Evolutionary conservation across 1,140 invertebrate genomes (phyloP).

Genomic region (Penaeus indicus): DNA sequence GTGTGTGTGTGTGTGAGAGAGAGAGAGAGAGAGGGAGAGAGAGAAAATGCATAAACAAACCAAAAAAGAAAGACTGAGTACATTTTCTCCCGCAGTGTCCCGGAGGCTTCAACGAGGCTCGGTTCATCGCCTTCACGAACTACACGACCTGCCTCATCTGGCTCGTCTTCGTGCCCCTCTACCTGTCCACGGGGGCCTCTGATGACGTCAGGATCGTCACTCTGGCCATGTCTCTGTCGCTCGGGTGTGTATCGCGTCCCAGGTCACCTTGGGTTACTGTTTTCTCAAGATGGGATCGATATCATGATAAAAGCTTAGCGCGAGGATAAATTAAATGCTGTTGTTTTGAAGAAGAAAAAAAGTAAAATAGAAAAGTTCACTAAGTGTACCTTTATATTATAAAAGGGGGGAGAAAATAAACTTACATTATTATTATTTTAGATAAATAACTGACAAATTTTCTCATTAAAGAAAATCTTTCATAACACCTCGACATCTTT

Average conservation of each 20-base stretch:
- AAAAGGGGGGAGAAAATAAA: too few relatives aligned
- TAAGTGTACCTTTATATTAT: too few relatives aligned
- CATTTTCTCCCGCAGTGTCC: conserved; percentile 74
- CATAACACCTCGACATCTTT: conserved; percentile 45
- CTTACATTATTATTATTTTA: too few relatives aligned
- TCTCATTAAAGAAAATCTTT: background rate
- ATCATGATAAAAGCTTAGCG: background rate
- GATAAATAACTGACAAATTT: background rate
- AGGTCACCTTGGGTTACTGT: background rate
- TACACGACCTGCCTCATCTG: conserved; percentile 85
- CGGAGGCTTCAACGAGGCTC: conserved; percentile 83
- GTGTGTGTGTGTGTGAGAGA: too few relatives aligned
- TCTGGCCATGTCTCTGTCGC: conserved; percentile 74
- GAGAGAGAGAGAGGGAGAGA: too few relatives aligned
- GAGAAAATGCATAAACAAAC: too few relatives aligned
- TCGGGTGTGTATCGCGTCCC: conserved; percentile 68
- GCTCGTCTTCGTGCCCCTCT: conserved; percentile 82
- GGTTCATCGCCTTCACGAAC: conserved; percentile 83
- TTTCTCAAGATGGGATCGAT: background rate
- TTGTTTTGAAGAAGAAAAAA: too few relatives aligned
- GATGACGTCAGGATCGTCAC: conserved; percentile 74
- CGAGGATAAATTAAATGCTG: background rate
- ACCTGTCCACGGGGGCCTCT: conserved; percentile 73
- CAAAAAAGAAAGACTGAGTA: too few relatives aligned
- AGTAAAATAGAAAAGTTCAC: too few relatives aligned